Evolutionary conservation across 2,888 invertebrate genomes (phyloP), one percentile per base, ranked within the genome.

Genomic region (Pomacea canaliculata): DNA sequence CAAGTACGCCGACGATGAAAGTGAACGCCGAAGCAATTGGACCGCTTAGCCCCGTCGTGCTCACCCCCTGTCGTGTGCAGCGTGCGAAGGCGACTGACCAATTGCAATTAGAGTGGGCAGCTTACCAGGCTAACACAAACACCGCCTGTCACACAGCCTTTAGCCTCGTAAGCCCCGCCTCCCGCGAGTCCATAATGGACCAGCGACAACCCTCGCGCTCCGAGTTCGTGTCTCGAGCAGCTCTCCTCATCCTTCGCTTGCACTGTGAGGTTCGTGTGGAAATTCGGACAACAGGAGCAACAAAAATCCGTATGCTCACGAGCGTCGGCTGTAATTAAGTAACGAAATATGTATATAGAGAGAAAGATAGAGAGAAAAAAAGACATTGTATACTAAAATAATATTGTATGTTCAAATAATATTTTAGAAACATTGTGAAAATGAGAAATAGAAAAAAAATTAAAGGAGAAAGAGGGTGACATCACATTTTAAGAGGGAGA

Each of bases 41-140:
- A 56, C 8, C 51, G 51, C 51, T 37, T 27, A 60, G 60, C 48
- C 37, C 46, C n/a, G 48, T 62, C 19, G 46, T 62, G 18, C 13
- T 37, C 59, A 27, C 71, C 62, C 37, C 71, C 60, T 70, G 70
- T n/a, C 56, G 62, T 37, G 48, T 59, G 71, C 18, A 37, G 51
- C 27, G 62, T 27, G 62, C 46, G 23, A n/a, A 19, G 27, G 37
- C 67, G 73, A 73, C 73, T 49, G 66, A 16, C 67, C 66, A 66
- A 73, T 73, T 73, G 73, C 73, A 73, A 73, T 73, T 73, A 73
- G 73, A 19, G 56, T n/a, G 73, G 73, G 27, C 67, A 27, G 56
- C 23, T 66, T 66, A 73, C 56, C 56, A 19, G 10, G 46, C 51
- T n/a, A 48, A 46, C 46, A 37, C 59, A 56, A 66, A 67, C 73